Percentiles rank a stretch among this genome's conserved stretches.
Evolutionary conservation across 1,140 invertebrate species (phyloP).

Genomic region (Eumeta japonica): DNA sequence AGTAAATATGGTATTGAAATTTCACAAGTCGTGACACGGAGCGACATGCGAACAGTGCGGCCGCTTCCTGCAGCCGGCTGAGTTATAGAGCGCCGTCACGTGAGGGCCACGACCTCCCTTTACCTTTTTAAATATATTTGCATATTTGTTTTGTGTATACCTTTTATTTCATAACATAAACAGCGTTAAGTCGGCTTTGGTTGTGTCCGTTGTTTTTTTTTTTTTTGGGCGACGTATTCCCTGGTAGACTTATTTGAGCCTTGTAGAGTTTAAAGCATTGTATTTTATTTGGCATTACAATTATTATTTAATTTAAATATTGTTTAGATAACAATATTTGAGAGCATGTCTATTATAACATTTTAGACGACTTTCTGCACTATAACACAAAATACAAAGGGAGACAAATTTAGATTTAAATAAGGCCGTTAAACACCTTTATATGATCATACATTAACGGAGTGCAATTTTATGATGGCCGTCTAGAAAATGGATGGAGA

Average conservation of each 20-base stretch:
- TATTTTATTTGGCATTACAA: too few relatives aligned
- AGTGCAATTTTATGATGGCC: too few relatives aligned
- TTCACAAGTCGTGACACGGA: slow-evolving; percentile 2
- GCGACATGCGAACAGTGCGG: slow-evolving; percentile 6
- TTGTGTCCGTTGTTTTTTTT: slow-evolving; percentile 9
- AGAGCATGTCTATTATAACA: too few relatives aligned
- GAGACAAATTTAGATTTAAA: too few relatives aligned
- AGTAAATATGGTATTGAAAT: slow-evolving; percentile 7
- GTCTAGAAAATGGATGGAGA: too few relatives aligned
- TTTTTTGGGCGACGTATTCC: slow-evolving; percentile 10
- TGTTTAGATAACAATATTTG: slow-evolving; percentile 4
- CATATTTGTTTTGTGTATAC: slow-evolving; percentile 19
- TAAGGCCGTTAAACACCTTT: too few relatives aligned
- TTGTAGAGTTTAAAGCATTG: background rate
- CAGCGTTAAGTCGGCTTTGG: slow-evolving; percentile 10
- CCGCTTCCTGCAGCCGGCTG: background rate
- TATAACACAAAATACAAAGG: too few relatives aligned
- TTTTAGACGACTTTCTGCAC: too few relatives aligned
- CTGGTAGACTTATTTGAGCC: background rate
- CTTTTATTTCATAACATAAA: slow-evolving; percentile 32
- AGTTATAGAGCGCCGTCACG: slow-evolving; percentile 1
- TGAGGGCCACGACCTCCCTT: slow-evolving; percentile 1
- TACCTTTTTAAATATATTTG: slow-evolving; percentile 1
- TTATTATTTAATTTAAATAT: slow-evolving; percentile 5
- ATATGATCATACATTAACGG: too few relatives aligned